Evolutionary conservation across 2,888 invertebrate genomes (phyloP).

Genomic region (Strigamia crassipes): DNA sequence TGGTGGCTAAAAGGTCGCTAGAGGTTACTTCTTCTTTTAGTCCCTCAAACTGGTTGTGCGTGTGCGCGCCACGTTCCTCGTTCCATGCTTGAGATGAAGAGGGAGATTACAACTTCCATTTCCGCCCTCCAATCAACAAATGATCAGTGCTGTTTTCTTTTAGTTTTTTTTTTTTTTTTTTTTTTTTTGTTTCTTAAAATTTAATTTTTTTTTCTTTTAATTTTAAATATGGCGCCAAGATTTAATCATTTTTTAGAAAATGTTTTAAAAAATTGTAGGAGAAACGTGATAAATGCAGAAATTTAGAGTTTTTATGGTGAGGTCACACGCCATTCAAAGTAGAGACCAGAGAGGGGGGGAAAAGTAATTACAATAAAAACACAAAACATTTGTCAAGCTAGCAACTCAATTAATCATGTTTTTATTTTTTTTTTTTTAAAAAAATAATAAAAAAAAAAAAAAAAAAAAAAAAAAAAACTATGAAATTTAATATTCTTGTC

Average conservation of each 20-base stretch:
- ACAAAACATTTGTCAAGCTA: conserved; percentile 11
- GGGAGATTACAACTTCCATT: conserved; percentile 37
- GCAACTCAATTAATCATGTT: conserved; percentile 5
- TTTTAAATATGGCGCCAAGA: too few species aligned
- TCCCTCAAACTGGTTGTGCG: conserved; percentile 38
- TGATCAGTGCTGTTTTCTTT: conserved; percentile 4
- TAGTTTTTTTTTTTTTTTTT: neutral
- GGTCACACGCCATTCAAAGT: conserved; percentile 1
- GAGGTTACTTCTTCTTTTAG: conserved; percentile 13
- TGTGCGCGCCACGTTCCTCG: conserved; percentile 34
- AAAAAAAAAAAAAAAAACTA: neutral
- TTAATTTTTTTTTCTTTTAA: neutral
- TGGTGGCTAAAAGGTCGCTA: conserved; percentile 16
- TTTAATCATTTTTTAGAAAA: too few species aligned
- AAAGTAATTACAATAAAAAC: conserved; percentile 21
- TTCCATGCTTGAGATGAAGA: conserved; percentile 24
- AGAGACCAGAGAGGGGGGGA: neutral
- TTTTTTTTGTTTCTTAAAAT: neutral
- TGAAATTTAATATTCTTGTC: neutral
- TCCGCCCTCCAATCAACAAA: conserved; percentile 42
- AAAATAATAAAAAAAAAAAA: too few species aligned
- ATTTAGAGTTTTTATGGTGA: neutral
- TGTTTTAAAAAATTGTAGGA: neutral
- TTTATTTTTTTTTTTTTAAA: neutral
- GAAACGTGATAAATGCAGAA: neutral